phyloP scores from a whole-genome alignment of 1,140 invertebrate species.

The Brachionus rubens region DNA sequence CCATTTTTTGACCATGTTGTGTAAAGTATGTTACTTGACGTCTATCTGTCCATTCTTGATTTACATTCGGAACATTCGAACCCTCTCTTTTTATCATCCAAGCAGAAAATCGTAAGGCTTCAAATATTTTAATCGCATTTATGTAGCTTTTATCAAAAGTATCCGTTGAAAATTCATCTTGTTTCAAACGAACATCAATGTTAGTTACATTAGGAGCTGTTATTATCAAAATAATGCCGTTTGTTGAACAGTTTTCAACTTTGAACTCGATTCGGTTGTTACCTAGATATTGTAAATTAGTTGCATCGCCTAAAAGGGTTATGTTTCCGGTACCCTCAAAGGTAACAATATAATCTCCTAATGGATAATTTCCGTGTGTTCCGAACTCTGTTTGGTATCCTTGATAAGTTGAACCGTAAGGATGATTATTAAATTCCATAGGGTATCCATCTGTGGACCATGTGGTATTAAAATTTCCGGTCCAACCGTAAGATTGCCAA shows the following conservation, averaged over 20 bases:
- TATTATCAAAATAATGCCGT: conserved; percentile 13
- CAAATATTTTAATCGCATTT: not conserved
- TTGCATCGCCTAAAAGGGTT: conserved; percentile 9
- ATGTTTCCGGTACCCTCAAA: not conserved
- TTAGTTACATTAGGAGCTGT: not conserved
- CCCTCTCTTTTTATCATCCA: conserved; percentile 2
- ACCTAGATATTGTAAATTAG: not conserved
- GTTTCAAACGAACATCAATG: conserved; percentile 2
- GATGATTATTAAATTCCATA: not conserved
- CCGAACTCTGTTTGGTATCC: not conserved
- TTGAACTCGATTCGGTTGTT: not conserved
- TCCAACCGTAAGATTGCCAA: conserved; percentile 1
- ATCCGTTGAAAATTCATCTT: not conserved
- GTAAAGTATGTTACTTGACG: conserved; percentile 48
- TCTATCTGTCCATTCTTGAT: conserved; percentile 49
- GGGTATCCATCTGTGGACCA: conserved; percentile 17
- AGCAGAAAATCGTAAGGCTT: not conserved
- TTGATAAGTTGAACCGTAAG: not conserved
- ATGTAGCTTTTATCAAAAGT: not conserved
- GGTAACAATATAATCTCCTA: not conserved
- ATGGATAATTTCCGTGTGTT: not conserved
- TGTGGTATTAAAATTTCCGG: not conserved
- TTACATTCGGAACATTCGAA: not conserved
- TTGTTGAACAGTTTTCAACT: not conserved
- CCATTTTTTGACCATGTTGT: conserved; percentile 48